Evolutionary conservation across 2,888 invertebrate genomes (phyloP).

Genomic region (Lepidonotus clava): DNA sequence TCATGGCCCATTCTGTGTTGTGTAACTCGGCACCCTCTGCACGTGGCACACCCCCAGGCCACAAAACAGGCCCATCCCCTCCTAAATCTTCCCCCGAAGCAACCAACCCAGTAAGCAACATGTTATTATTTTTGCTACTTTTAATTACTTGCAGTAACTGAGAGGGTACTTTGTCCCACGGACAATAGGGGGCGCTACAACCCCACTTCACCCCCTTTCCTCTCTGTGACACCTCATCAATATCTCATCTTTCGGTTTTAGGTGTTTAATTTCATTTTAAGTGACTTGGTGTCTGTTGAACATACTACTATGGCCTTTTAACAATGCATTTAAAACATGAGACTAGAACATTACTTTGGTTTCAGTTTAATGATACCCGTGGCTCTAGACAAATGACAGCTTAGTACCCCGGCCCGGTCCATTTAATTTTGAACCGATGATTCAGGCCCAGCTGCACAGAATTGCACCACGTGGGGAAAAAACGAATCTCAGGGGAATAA

Average conservation of each 20-base stretch:
- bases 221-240: not conserved
- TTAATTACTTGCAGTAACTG: not conserved
- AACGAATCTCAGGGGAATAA: not conserved
- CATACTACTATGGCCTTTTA: no score
- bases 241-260: not conserved
- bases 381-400: no score
- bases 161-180: not conserved
- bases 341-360: no score
- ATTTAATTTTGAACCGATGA: not conserved
- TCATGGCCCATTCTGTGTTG: conserved; percentile 10
- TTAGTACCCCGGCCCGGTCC: no score
- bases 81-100: no score
- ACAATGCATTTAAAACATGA: no score
- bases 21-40: not conserved
- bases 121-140: not conserved
- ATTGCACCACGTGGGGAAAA: not conserved
- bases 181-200: not conserved
- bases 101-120: no score
- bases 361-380: no score
- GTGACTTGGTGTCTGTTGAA: no score
- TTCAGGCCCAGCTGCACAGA: not conserved
- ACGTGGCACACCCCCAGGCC: not conserved
- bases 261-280: not conserved
- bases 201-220: not conserved
- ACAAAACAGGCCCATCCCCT: not conserved